A percentile compares a stretch with the other conserved stretches of the same genome.
phyloP scores from a whole-genome alignment of 1,140 invertebrate species.

The Diabrotica undecimpunctata region DNA sequence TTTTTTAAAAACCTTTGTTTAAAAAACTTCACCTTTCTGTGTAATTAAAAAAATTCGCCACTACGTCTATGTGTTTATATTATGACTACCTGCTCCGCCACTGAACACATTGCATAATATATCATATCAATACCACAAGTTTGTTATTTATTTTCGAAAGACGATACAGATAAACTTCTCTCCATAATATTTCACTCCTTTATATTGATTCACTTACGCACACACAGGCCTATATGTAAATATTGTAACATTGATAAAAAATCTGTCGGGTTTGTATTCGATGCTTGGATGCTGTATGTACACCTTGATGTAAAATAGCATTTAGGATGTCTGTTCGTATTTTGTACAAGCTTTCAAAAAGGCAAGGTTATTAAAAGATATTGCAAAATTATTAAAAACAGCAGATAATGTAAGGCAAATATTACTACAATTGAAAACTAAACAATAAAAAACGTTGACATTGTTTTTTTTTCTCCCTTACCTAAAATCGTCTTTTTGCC shows the following conservation, averaged over 20 bases:
- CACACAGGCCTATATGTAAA: neutral
- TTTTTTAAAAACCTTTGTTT: too few species aligned
- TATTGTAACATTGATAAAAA: neutral
- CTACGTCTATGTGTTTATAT: too few species aligned
- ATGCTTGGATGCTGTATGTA: neutral
- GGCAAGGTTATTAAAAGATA: neutral
- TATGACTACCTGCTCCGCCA: too few species aligned
- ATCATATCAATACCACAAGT: neutral
- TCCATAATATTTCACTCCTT: slow-evolving; percentile 2
- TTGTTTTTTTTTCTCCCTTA: neutral
- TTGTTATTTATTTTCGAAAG: slow-evolving; percentile 3
- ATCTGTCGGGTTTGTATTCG: neutral
- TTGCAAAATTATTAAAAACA: neutral
- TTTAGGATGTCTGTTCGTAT: neutral
- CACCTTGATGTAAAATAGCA: neutral
- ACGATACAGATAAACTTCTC: neutral
- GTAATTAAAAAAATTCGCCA: too few species aligned
- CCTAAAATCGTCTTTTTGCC: too few species aligned
- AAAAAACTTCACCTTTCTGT: too few species aligned
- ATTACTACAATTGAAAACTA: neutral
- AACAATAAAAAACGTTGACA: neutral
- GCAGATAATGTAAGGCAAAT: neutral
- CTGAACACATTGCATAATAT: neutral
- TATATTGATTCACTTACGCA: neutral
- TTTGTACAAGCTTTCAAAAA: neutral